Evolutionary conservation across 2,888 invertebrate genomes (phyloP).

Genomic region (Aspidapion aeneum): DNA sequence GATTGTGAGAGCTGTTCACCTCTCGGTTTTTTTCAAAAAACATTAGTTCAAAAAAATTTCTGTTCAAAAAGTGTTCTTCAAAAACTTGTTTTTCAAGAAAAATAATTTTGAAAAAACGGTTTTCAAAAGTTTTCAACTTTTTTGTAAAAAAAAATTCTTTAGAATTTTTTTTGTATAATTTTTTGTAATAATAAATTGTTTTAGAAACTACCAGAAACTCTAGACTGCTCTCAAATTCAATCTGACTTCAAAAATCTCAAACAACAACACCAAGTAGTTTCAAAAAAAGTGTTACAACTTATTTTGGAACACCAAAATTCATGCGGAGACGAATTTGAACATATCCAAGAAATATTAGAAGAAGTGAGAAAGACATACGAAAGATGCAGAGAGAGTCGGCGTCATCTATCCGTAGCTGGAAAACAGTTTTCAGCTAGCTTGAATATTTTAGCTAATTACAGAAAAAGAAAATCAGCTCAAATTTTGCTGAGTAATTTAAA

Average conservation of each 20-base stretch:
- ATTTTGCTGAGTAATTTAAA: conserved; percentile 75
- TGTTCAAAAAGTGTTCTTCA: too few species aligned
- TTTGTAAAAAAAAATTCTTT: too few species aligned
- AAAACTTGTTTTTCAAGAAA: too few species aligned
- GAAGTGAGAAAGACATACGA: conserved; percentile 66
- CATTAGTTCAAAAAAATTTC: too few species aligned
- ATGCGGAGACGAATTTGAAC: conserved; percentile 81
- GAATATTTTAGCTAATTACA: conserved; percentile 86
- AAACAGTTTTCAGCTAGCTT: conserved; percentile 83
- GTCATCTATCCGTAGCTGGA: conserved; percentile 70
- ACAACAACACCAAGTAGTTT: conserved; percentile 83
- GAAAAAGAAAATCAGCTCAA: conserved; percentile 80
- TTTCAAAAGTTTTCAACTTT: too few species aligned
- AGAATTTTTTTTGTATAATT: too few species aligned
- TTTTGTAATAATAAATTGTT: conserved; percentile 24
- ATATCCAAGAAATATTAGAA: conserved; percentile 68
- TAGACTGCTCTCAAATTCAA: conserved; percentile 70
- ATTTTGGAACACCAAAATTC: conserved; percentile 89
- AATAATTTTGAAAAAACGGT: too few species aligned
- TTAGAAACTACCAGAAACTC: conserved; percentile 61
- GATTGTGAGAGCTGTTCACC: too few species aligned
- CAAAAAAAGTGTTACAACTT: conserved; percentile 88
- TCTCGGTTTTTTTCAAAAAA: too few species aligned
- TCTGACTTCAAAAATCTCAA: conserved; percentile 69
- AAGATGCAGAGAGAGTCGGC: conserved; percentile 69